Evolutionary conservation across 1,140 invertebrate genomes (phyloP).

Genomic region (Oedothorax gibbosus): DNA sequence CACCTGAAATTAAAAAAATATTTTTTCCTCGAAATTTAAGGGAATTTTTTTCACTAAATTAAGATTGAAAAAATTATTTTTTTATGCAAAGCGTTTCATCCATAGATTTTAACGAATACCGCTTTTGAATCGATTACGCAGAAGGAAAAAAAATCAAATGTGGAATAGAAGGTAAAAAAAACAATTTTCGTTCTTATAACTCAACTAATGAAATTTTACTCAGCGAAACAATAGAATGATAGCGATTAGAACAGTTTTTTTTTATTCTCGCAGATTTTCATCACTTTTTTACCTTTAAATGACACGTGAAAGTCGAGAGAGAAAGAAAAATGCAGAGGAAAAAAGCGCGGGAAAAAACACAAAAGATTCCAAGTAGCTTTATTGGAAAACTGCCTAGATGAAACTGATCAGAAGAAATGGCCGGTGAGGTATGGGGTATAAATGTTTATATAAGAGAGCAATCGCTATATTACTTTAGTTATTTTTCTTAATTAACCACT

Average conservation of each 20-base stretch:
- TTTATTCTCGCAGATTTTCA: not conserved
- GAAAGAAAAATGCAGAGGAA: constrained; percentile 1
- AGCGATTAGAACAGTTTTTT: constrained; percentile 41
- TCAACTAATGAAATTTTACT: constrained; percentile 52
- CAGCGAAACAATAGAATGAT: constrained; percentile 42
- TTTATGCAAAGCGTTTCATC: no score
- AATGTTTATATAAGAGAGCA: no score
- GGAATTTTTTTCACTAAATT: no score
- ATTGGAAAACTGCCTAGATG: constrained; percentile 47
- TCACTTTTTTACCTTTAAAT: constrained; percentile 18
- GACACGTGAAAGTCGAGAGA: constrained; percentile 38
- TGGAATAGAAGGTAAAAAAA: not conserved
- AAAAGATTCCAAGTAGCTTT: constrained; percentile 7
- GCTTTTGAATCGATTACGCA: not conserved
- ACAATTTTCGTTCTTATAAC: constrained; percentile 30
- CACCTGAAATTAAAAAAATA: no score
- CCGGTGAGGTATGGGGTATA: not conserved
- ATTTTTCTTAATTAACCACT: no score
- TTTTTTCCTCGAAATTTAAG: no score
- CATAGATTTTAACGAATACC: no score
- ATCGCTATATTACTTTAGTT: no score
- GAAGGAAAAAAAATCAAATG: not conserved
- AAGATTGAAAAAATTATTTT: no score
- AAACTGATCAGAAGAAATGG: constrained; percentile 31
- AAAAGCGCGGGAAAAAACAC: not conserved